A percentile compares a stretch with the other conserved stretches of the same genome.
phyloP scores from a whole-genome alignment of 2,797 vertebrate genomes.

The Propithecus deckenii region DNA sequence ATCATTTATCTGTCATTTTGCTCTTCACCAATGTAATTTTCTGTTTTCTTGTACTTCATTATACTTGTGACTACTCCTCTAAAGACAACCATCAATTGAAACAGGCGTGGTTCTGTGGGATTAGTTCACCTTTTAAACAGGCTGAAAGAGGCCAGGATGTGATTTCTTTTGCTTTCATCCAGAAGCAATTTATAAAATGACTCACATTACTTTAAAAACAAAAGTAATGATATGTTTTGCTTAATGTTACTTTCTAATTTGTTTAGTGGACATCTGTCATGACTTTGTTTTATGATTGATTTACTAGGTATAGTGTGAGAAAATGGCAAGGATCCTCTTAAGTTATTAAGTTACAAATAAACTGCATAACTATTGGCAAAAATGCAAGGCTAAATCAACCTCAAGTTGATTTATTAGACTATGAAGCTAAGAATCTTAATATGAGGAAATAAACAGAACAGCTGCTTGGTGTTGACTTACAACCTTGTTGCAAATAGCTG shows the following conservation, averaged over 20 bases:
- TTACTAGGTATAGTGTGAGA: neutral
- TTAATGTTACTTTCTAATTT: conserved; percentile 1
- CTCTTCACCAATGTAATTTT: neutral
- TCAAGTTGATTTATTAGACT: conserved; percentile 47
- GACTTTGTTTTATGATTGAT: conserved; percentile 36
- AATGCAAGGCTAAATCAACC: conserved; percentile 18
- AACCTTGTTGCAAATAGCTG: conserved; percentile 59
- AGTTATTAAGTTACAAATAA: conserved; percentile 36
- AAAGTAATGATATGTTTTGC: neutral
- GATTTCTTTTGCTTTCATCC: conserved; percentile 25
- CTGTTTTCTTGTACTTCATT: neutral
- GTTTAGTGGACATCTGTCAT: neutral
- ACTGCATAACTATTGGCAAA: conserved; percentile 10
- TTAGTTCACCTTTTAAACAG: neutral
- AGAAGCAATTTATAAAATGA: conserved; percentile 15
- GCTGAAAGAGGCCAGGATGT: neutral
- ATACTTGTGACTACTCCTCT: neutral
- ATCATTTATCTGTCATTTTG: neutral
- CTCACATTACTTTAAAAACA: neutral
- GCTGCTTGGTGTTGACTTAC: conserved; percentile 59
- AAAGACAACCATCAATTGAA: neutral
- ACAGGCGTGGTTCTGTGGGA: neutral
- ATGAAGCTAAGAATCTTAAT: conserved; percentile 33
- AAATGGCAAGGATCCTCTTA: conserved; percentile 15
- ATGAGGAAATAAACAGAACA: conserved; percentile 41